Evolutionary conservation across 2,888 invertebrate species (phyloP).

Genomic region (Stratiomys singularior): DNA sequence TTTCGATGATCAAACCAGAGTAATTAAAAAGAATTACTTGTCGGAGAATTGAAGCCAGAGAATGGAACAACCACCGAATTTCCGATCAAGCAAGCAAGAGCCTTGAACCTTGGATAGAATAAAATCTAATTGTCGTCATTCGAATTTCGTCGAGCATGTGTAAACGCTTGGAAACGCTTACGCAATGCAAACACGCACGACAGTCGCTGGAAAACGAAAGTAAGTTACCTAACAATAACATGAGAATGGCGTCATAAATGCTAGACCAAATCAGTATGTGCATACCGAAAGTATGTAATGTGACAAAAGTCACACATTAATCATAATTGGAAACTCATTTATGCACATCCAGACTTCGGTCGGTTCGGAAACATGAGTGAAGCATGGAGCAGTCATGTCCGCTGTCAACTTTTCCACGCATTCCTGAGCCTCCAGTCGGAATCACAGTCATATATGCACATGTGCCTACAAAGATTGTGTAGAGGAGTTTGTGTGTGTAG

Average conservation of each 20-base stretch:
- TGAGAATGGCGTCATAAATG: slow-evolving; percentile 31
- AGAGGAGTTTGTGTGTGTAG: not conserved
- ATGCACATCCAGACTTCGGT: slow-evolving; percentile 26
- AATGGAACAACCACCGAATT: too few species aligned
- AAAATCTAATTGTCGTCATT: too few species aligned
- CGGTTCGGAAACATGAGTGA: not conserved
- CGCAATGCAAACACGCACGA: slow-evolving; percentile 8
- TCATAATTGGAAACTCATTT: slow-evolving; percentile 41
- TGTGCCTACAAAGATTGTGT: not conserved
- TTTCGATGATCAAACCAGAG: too few species aligned
- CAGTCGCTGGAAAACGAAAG: slow-evolving; percentile 37
- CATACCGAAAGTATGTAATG: slow-evolving; percentile 18
- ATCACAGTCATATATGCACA: not conserved
- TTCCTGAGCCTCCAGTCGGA: not conserved
- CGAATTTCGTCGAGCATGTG: too few species aligned
- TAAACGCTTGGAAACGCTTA: too few species aligned
- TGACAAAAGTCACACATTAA: slow-evolving; percentile 44
- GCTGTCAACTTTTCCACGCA: not conserved
- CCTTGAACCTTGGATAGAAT: too few species aligned
- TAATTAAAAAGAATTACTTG: too few species aligned
- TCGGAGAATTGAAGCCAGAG: too few species aligned
- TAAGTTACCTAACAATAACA: slow-evolving; percentile 19
- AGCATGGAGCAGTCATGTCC: slow-evolving; percentile 5
- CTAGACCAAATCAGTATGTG: slow-evolving; percentile 26
- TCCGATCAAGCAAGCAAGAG: too few species aligned